These are phyloP conservation scores for Oxyruncus cristatus DNA, from an alignment of 2,113 vertebrate genomes.

Conservation along the genomic window DNA sequence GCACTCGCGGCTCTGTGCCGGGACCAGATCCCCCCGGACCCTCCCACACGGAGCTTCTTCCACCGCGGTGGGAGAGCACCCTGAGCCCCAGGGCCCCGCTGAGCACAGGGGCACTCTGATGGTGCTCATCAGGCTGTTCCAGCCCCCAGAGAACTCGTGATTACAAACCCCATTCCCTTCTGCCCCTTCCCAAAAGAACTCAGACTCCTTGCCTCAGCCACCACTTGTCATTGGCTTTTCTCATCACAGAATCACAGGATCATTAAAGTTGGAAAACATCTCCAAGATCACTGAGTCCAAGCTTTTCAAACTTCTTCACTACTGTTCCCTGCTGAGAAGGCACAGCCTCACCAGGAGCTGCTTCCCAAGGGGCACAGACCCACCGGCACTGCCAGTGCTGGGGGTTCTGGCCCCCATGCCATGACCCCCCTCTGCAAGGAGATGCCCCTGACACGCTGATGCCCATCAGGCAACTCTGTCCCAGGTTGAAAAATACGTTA, in stretches of 20 bases:
- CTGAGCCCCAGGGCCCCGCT: neutral
- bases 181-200: neutral
- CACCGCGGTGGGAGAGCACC: neutral
- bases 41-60: rapidly evolving
- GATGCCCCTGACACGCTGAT: rapidly evolving
- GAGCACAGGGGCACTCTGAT: neutral
- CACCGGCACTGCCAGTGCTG: neutral
- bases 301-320: neutral
- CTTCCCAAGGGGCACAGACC: neutral
- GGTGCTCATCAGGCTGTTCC: neutral
- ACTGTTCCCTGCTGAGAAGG: rapidly evolving
- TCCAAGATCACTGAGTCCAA: neutral
- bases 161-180: neutral
- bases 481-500: rapidly evolving
- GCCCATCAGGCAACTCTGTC: neutral
- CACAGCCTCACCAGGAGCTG: neutral
- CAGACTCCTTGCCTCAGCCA: neutral
- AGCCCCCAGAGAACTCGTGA: neutral
- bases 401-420: rapidly evolving
- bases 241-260: neutral
- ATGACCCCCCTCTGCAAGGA: neutral
- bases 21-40: rapidly evolving
- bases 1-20: rapidly evolving
- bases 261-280: neutral
- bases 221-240: rapidly evolving